Evolutionary conservation across 2,888 invertebrate species (phyloP).

Genomic region (Trissonchulus latispiculum): DNA sequence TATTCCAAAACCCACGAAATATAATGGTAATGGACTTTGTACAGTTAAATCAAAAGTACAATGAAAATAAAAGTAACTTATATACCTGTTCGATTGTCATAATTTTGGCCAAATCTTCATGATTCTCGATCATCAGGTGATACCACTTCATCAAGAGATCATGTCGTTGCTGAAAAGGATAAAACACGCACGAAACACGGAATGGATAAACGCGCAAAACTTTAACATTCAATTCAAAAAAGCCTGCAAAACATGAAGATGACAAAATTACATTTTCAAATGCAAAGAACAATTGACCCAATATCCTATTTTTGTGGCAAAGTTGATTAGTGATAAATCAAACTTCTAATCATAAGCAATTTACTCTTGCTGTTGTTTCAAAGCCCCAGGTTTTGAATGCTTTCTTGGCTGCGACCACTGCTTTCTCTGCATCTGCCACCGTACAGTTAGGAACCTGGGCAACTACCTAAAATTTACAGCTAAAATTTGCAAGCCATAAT

Average conservation of each 20-base stretch:
- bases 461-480: conserved; percentile 14
- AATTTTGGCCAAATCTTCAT: conserved; percentile 63
- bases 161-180: conserved; percentile 49
- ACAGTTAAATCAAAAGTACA: no score
- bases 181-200: no score
- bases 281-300: no score
- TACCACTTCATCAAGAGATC: conserved; percentile 63
- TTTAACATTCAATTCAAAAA: not conserved
- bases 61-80: no score
- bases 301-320: no score
- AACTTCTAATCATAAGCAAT: no score
- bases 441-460: conserved; percentile 12
- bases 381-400: conserved; percentile 21
- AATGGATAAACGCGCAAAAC: no score
- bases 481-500: conserved; percentile 12
- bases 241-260: not conserved
- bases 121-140: conserved; percentile 61
- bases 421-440: not conserved
- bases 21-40: no score
- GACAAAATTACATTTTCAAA: no score
- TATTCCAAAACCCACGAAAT: no score
- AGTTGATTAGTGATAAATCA: no score
- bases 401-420: conserved; percentile 1
- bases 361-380: conserved; percentile 19
- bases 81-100: conserved; percentile 68